Percentiles rank a stretch among this genome's conserved stretches.
Conservation (phyloP, 64 coral and sea anemone species). For the Acropora tenuis region DNA sequence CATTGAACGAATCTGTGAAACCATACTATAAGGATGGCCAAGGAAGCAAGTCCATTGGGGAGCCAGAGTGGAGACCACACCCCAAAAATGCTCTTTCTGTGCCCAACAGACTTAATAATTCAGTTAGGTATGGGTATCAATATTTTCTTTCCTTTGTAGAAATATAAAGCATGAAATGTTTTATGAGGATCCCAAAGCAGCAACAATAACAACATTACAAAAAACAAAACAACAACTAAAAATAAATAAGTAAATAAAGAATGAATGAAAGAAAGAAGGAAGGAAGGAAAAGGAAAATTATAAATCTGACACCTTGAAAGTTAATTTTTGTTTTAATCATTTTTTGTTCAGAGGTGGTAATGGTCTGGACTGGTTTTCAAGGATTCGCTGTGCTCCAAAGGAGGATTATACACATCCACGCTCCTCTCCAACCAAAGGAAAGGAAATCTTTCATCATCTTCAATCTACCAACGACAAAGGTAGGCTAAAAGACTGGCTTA, state of each 20-base stretch:
- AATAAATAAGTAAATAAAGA: too few species aligned
- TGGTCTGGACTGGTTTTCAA: conserved; percentile 88
- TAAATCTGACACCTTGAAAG: too few species aligned
- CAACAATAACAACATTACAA: too few species aligned
- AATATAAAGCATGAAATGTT: too few species aligned
- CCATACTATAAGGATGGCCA: conserved; percentile 82
- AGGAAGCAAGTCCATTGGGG: conserved; percentile 94
- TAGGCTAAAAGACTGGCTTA: neutral
- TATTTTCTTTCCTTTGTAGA: too few species aligned
- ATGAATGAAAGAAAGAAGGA: too few species aligned
- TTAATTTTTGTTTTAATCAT: too few species aligned
- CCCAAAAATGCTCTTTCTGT: conserved; percentile 75
- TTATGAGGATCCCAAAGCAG: too few species aligned
- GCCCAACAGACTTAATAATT: conserved; percentile 48
- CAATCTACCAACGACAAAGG: neutral
- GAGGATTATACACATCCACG: conserved; percentile 8
- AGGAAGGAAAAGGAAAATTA: too few species aligned
- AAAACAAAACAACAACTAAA: too few species aligned
- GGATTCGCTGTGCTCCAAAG: conserved; percentile 58
- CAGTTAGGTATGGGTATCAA: conserved; percentile 40
- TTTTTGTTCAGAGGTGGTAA: conserved; percentile 68
- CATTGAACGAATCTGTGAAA: conserved; percentile 43
- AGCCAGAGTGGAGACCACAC: conserved; percentile 94
- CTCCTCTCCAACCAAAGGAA: neutral
- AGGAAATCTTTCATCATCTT: neutral